Percentiles rank a stretch among this genome's conserved stretches.
Evolutionary conservation across 2,797 vertebrate species (phyloP).

Genomic region (Lutjanus campechanus): DNA sequence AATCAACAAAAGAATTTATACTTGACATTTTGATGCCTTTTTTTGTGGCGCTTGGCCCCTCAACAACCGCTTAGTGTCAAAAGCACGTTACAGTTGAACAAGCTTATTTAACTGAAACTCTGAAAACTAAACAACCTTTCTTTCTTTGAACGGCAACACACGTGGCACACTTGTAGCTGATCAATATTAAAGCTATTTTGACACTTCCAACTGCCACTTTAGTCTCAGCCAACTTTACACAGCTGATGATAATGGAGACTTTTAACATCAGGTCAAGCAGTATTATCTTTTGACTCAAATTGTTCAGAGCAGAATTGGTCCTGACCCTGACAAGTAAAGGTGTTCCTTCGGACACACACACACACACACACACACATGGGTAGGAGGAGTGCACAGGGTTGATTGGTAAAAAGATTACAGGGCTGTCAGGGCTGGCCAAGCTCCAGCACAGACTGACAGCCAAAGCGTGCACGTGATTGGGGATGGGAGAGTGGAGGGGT

Average conservation of each 20-base stretch:
- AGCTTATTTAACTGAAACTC: neutral
- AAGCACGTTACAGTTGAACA: too few species aligned
- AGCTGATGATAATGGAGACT: slow-evolving; percentile 71
- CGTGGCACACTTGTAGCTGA: slow-evolving; percentile 3
- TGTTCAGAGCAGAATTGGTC: slow-evolving; percentile 52
- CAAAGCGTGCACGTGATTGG: slow-evolving; percentile 61
- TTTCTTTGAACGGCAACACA: neutral
- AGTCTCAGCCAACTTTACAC: slow-evolving; percentile 43
- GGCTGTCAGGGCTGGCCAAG: slow-evolving; percentile 61
- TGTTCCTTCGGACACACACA: slow-evolving; percentile 35
- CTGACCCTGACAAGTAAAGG: slow-evolving; percentile 51
- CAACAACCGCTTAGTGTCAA: neutral
- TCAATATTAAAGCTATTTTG: slow-evolving; percentile 45
- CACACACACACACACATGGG: slow-evolving; percentile 41
- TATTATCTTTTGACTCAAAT: slow-evolving; percentile 68
- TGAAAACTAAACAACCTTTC: slow-evolving; percentile 6
- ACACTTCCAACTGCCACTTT: slow-evolving; percentile 50
- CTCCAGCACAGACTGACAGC: slow-evolving; percentile 70
- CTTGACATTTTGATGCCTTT: neutral
- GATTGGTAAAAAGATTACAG: slow-evolving; percentile 79
- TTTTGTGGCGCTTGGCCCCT: neutral
- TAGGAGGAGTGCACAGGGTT: slow-evolving; percentile 45
- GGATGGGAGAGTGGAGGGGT: slow-evolving; percentile 23
- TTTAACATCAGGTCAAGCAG: slow-evolving; percentile 52
- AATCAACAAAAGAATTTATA: neutral